These are phyloP conservation scores for Psix sp. DNA, from an alignment of 1,140 invertebrate species.

Conservation along the genomic window DNA sequence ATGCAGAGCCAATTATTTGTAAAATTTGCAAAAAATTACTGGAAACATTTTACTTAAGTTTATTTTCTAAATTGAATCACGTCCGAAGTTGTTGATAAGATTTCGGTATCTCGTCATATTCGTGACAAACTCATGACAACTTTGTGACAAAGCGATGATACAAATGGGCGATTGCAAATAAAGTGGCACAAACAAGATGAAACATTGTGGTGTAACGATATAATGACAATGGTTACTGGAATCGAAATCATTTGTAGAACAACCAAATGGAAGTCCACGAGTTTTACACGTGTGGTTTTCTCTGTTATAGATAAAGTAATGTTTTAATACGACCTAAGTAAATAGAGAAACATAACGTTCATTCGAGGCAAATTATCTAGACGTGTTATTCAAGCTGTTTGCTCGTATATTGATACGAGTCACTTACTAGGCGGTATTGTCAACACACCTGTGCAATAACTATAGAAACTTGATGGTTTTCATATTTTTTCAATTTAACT, in stretches of 20 bases:
- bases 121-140: conserved; percentile 28
- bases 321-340: conserved; percentile 1
- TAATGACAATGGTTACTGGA: conserved; percentile 10
- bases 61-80: too few species aligned
- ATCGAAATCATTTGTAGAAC: conserved; percentile 28
- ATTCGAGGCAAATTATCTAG: conserved; percentile 15
- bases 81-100: neutral
- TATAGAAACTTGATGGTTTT: too few species aligned
- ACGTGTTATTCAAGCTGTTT: conserved; percentile 9
- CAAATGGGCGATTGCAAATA: conserved; percentile 12
- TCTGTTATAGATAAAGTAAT: conserved; percentile 12
- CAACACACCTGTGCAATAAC: neutral
- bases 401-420: conserved; percentile 31
- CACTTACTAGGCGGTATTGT: conserved; percentile 10
- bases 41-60: too few species aligned
- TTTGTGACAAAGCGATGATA: conserved; percentile 29
- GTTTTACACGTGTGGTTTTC: conserved; percentile 9
- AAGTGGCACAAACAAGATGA: conserved; percentile 24
- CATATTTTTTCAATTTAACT: too few species aligned
- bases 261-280: conserved; percentile 16
- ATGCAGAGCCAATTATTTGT: too few species aligned
- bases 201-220: conserved; percentile 10
- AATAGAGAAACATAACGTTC: conserved; percentile 21
- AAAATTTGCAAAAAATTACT: too few species aligned
- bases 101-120: conserved; percentile 1